These are phyloP conservation scores for Hoplostethus atlanticus DNA, from an alignment of 2,797 vertebrate genomes.

Conservation along the genomic window DNA sequence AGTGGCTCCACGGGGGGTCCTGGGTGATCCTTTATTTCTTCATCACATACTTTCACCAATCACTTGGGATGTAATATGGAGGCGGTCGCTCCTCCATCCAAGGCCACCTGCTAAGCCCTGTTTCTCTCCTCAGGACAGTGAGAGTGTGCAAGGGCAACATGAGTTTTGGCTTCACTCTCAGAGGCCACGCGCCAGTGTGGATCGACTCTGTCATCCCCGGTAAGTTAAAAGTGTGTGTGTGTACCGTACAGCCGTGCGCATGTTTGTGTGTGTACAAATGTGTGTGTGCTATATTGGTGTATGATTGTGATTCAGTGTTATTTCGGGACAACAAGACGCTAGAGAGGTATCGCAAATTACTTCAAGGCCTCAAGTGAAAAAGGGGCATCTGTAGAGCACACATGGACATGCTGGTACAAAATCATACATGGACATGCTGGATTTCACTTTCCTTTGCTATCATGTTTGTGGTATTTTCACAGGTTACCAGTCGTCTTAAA, in stretches of 20 bases:
- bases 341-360: no score
- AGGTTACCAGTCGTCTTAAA: no score
- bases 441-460: no score
- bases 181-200: constrained; percentile 97
- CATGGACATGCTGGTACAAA: no score
- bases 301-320: background rate
- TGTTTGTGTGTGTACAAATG: background rate
- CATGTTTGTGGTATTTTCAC: no score
- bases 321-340: no score
- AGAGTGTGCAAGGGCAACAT: constrained; percentile 97
- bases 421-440: no score
- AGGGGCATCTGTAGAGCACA: no score
- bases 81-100: background rate
- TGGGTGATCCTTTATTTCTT: background rate
- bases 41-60: background rate
- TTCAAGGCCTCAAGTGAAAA: no score
- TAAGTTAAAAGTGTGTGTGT: constrained; percentile 70
- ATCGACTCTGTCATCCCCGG: constrained; percentile 96
- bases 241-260: background rate
- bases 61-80: background rate
- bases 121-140: constrained; percentile 87
- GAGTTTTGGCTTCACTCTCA: constrained; percentile 96
- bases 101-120: background rate
- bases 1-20: background rate
- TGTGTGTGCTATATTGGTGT: background rate